Base-by-base conservation (phyloP, 2,113 vertebrate genomes). In the Erpornis zantholeuca region DNA sequence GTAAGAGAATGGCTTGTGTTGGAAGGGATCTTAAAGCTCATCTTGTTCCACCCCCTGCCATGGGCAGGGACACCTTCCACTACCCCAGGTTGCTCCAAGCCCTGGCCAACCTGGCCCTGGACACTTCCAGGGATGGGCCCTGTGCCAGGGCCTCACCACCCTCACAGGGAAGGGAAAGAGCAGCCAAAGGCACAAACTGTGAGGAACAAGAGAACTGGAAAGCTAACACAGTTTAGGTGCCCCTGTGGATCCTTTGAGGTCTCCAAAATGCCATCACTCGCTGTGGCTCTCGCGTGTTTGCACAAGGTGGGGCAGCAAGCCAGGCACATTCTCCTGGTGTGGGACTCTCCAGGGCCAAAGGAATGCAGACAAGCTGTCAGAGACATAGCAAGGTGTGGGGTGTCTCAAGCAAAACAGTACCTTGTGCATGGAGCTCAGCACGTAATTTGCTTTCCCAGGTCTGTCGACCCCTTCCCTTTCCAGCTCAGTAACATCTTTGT, bases 51-150 rank as follows among this genome's bases (percentile, higher is more conserved):
- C 3, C 7, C 44, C 27, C 33, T 28, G 52, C 28, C 77, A 44
- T 2, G 60, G n/a, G 28, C 52, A 82, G 33, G 38, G 6, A 49
- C 40, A 49, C 14, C 17, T 76, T 22, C 11, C n/a, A 54, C 21
- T 2, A 1, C 2, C 11, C 29, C 70, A 69, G 21, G 3, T 0
- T 31, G 38, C 25, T 82, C 47, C 61, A 29, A 60, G 5, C 13
- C 23, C 38, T 0, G 0, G 9, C 60, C 60, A 53, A 0, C 5
- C 16, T 22, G 29, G n/a, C n/a, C 54, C 16, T 35, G 87, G 47
- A 2, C 63, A 42, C 6, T 49, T 4, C 29, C 70, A 82, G 40
- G 47, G 47, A 35, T 56, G 70, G 15, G 4, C 0, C 10, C 44
- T 25, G 28, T 21, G 60, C 69, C 52, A 38, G 86, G 10, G 20